Percentiles rank a stretch among this genome's conserved stretches.
Evolutionary conservation across 92 coral and sea anemone species (phyloP).

Genomic region (Heliopora coerulea): DNA sequence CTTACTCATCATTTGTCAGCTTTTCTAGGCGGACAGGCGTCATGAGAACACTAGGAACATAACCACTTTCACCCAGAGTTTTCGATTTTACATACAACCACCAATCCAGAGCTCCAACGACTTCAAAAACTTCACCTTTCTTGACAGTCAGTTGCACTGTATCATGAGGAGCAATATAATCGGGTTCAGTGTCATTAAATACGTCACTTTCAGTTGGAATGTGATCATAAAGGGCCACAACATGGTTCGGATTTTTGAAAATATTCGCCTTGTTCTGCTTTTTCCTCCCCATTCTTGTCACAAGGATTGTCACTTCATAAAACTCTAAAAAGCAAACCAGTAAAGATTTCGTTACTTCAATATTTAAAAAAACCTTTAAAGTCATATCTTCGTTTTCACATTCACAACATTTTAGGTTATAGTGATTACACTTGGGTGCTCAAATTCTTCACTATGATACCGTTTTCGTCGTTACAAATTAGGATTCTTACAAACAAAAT

Average conservation of each 20-base stretch:
- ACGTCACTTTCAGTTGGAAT: conserved; percentile 66
- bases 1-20: conserved; percentile 73
- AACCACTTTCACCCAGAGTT: conserved; percentile 60
- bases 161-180: conserved; percentile 69
- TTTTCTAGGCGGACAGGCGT: conserved; percentile 67
- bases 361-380: no score
- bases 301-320: neutral
- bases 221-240: conserved; percentile 68
- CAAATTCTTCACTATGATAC: no score
- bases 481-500: no score
- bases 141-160: conserved; percentile 66
- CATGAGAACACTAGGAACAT: conserved; percentile 74
- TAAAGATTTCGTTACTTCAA: no score
- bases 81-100: conserved; percentile 73
- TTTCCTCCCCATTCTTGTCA: conserved; percentile 9
- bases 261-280: neutral
- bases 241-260: conserved; percentile 28
- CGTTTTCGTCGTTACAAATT: no score
- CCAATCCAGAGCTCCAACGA: conserved; percentile 73
- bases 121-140: conserved; percentile 73
- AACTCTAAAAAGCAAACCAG: no score
- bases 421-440: no score
- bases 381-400: no score
- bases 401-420: no score
- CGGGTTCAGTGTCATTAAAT: conserved; percentile 56